phyloP scores from a whole-genome alignment of 2,888 invertebrate species.

The Cephus runcator region DNA sequence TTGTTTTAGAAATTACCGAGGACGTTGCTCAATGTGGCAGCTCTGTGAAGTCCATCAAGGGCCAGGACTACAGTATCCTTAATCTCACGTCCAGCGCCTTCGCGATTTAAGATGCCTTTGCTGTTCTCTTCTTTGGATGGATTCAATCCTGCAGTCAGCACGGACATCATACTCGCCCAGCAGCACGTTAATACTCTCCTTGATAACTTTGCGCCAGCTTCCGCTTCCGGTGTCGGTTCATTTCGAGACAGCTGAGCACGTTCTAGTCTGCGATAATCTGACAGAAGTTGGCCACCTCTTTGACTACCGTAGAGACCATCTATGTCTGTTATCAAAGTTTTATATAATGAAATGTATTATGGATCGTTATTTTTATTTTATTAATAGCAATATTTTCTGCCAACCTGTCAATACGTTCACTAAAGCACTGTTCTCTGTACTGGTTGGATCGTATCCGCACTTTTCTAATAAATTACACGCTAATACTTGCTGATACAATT shows the following conservation, averaged over 20 bases:
- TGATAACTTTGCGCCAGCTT: constrained; percentile 82
- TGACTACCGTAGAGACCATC: constrained; percentile 83
- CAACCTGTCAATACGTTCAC: constrained; percentile 81
- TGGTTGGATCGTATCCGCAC: constrained; percentile 74
- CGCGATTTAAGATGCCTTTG: constrained; percentile 55
- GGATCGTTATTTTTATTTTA: neutral
- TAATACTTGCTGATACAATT: constrained; percentile 89
- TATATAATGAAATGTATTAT: neutral
- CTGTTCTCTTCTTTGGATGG: constrained; percentile 59
- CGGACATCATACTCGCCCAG: constrained; percentile 92
- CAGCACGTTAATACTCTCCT: constrained; percentile 87
- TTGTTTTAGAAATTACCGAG: constrained; percentile 68
- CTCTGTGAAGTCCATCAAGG: constrained; percentile 90
- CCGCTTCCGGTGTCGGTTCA: constrained; percentile 77
- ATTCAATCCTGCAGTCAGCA: constrained; percentile 76
- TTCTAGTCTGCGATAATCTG: constrained; percentile 87
- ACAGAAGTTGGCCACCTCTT: constrained; percentile 78
- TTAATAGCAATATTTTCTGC: neutral
- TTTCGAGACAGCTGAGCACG: constrained; percentile 76
- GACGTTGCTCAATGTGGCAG: constrained; percentile 89
- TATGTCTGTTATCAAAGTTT: constrained; percentile 72
- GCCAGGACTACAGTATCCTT: constrained; percentile 87
- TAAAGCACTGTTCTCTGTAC: constrained; percentile 72
- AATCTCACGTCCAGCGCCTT: constrained; percentile 67
- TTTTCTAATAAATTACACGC: constrained; percentile 77